phyloP scores from a whole-genome alignment of 1,140 invertebrate genomes.

The Nomia melanderi region DNA sequence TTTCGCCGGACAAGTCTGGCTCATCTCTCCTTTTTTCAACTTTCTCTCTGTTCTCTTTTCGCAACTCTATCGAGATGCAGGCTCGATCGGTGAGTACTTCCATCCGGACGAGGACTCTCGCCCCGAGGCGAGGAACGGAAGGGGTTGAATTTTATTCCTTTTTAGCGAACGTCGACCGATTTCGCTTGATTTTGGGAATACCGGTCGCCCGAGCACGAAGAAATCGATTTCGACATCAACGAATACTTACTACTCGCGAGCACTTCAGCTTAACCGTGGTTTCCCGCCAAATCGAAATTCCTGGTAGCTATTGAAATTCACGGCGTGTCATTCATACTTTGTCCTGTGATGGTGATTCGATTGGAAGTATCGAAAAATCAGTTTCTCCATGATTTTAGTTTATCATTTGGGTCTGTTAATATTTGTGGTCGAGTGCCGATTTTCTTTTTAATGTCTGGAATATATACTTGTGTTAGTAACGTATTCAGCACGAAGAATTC shows the following conservation, averaged over 20 bases:
- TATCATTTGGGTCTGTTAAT: too few relatives aligned
- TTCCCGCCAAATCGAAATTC: neutral
- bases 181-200: constrained; percentile 51
- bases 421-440: too few relatives aligned
- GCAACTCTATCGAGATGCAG: constrained; percentile 38
- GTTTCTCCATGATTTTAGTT: too few relatives aligned
- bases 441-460: too few relatives aligned
- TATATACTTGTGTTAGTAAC: too few relatives aligned
- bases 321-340: neutral
- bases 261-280: neutral
- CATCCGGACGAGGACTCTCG: constrained; percentile 51
- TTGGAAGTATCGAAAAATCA: too few relatives aligned
- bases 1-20: neutral
- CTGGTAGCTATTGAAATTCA: neutral
- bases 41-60: constrained; percentile 8
- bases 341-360: too few relatives aligned
- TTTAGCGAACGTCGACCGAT: constrained; percentile 14
- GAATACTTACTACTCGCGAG: constrained; percentile 20
- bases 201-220: neutral
- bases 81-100: constrained; percentile 48
- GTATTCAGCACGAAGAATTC: too few relatives aligned
- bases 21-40: neutral
- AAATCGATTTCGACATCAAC: constrained; percentile 18
- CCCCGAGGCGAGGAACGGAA: constrained; percentile 6
- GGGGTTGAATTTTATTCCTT: constrained; percentile 33